Evolutionary conservation across 2,797 vertebrate genomes (phyloP), one percentile per base, ranked within the genome.

Genomic region (Parotocinclus haroldoi): DNA sequence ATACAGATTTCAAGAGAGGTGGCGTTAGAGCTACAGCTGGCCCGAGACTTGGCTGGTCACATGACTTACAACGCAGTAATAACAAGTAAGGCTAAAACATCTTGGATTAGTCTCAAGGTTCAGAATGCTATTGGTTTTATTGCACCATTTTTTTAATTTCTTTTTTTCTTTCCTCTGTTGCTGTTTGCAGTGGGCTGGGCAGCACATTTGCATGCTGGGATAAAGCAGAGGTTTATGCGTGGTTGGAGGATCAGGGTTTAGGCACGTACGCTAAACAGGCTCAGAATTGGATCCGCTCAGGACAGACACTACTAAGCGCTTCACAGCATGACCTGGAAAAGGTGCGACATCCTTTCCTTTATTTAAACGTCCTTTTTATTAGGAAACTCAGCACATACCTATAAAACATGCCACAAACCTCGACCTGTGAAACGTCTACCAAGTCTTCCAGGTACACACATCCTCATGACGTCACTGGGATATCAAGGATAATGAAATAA

Each of bases 301-400:
- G 96, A 46, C 93, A 98, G 72, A 97, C 90, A 0, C 88, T 98
- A 11, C 81, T 99, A 76, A 93, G 94, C 76, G 95, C 96, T 0
- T 96, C 96, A 14, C 95, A 93, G 18, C 92, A 95, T 10, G 96
- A 98, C 70, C 83, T 98, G 77, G 96, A 99, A 79, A 97, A 96
- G 94, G 96, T 98, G 17, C 9, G 19, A 17, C 12, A 27, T 27
- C 27, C 36, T 16, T 14, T n/a, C 10, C 12, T 12, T 46, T 46
- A 46, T 7, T 46, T 4, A 46, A 46, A 46, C 3, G 12, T 46
- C 12, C n/a, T n/a, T n/a, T n/a, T n/a, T n/a, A n/a, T n/a, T n/a
- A n/a, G n/a, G n/a, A n/a, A n/a, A n/a, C n/a, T n/a, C n/a, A n/a
- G n/a, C n/a, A n/a, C n/a, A n/a, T n/a, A n/a, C n/a, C n/a, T n/a